Percentiles rank a stretch among this genome's conserved stretches.
Conservation (phyloP, 53 echinoderm and acorn worm genomes). For the Antedon mediterranea region DNA sequence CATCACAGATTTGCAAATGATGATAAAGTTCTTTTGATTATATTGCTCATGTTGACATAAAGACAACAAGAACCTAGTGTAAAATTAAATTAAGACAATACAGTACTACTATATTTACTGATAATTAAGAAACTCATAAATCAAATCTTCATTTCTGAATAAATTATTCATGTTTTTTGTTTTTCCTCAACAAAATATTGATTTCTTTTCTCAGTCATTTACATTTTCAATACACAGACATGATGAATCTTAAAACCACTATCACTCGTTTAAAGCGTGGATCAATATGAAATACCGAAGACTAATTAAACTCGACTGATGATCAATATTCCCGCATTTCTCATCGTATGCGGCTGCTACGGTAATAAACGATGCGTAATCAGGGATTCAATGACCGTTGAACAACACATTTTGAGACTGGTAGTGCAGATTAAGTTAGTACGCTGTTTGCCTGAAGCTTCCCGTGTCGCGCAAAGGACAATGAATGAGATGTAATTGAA, state of each 20-base stretch:
- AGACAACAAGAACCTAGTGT: too few species aligned
- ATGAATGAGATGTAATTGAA: neutral
- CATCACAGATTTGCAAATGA: too few species aligned
- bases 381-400: neutral
- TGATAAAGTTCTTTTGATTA: too few species aligned
- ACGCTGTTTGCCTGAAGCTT: neutral
- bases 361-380: neutral
- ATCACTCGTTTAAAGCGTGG: neutral
- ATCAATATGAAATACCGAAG: neutral
- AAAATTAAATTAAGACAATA: too few species aligned
- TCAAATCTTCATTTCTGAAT: too few species aligned
- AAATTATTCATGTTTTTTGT: neutral
- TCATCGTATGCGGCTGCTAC: neutral
- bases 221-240: neutral
- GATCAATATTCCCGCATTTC: neutral
- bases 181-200: neutral
- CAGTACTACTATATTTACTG: too few species aligned
- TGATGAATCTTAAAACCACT: neutral
- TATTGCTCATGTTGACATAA: too few species aligned
- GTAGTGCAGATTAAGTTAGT: neutral
- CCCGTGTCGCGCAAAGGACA: neutral
- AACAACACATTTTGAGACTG: neutral
- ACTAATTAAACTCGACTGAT: neutral
- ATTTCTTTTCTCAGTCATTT: neutral
- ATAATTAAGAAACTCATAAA: too few species aligned